Conservation (phyloP, 2,797 vertebrate genomes). For the Phrynocephalus forsythii region DNA sequence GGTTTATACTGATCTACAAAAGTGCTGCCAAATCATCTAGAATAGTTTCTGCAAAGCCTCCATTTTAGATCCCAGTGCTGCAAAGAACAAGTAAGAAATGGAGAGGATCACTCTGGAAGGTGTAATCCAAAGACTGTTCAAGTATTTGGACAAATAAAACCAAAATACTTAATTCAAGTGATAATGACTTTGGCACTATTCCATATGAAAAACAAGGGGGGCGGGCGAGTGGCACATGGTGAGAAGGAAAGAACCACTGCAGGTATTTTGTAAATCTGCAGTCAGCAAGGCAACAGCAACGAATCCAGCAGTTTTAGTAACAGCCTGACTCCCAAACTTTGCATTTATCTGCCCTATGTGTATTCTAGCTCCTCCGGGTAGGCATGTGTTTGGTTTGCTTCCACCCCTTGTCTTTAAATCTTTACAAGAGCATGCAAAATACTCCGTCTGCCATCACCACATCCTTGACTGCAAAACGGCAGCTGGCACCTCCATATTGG, state of each 20-base stretch:
- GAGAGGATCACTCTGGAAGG: neutral
- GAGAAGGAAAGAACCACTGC: constrained; percentile 41
- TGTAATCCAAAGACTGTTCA: neutral
- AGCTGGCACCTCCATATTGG: constrained; percentile 69
- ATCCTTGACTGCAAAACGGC: constrained; percentile 51
- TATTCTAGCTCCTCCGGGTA: constrained; percentile 17
- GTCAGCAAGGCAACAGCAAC: constrained; percentile 49
- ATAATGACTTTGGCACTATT: neutral
- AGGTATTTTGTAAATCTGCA: constrained; percentile 52
- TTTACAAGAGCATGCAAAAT: constrained; percentile 45
- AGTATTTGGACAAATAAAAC: constrained; percentile 15
- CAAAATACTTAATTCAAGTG: neutral
- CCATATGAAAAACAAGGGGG: neutral
- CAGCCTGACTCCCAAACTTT: constrained; percentile 55
- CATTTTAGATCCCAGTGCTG: constrained; percentile 10
- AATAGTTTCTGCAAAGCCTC: constrained; percentile 13
- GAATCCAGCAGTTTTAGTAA: constrained; percentile 40
- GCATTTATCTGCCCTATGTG: constrained; percentile 45
- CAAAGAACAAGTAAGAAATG: neutral
- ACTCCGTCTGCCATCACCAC: constrained; percentile 64
- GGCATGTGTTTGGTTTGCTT: constrained; percentile 49
- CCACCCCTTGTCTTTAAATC: constrained; percentile 47
- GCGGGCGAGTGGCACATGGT: too few species aligned
- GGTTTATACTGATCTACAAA: neutral
- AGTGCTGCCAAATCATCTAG: neutral